A percentile compares a stretch with the other conserved stretches of the same genome.
phyloP scores from a whole-genome alignment of 2,113 vertebrate species.

The Mastomys natalensis region DNA sequence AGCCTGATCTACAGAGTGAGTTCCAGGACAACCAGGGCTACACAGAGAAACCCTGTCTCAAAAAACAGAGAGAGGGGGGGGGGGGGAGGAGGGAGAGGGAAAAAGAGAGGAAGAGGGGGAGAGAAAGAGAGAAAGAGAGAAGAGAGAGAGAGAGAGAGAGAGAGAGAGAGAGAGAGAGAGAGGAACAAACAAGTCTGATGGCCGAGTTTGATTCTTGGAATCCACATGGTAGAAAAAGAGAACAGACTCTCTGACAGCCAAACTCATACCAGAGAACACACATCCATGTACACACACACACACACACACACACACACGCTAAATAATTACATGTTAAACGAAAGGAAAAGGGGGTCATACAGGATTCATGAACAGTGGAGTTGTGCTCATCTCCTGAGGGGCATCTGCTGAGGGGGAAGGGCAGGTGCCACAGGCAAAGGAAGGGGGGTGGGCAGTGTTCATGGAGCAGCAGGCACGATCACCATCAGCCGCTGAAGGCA shows the following conservation, averaged over 20 bases:
- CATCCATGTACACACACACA: neutral
- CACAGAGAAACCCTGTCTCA: neutral
- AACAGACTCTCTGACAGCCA: neutral
- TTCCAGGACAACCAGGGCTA: neutral
- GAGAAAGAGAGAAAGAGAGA: no score
- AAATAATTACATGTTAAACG: neutral
- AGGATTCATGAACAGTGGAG: neutral
- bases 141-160: no score
- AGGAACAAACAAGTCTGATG: no score
- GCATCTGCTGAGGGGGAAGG: neutral
- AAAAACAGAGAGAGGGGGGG: neutral
- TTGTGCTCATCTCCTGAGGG: neutral
- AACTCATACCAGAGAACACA: neutral
- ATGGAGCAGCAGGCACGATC: rapidly evolving
- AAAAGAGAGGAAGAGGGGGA: no score
- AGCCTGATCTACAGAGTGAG: neutral
- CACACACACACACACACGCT: neutral
- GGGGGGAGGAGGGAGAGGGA: no score
- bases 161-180: no score
- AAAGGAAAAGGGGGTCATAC: neutral
- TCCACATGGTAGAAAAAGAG: neutral
- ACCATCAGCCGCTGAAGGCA: neutral
- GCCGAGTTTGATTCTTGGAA: neutral
- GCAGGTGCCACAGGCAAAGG: neutral
- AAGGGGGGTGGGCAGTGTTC: no score